Evolutionary conservation across 2,888 invertebrate species (phyloP).

Genomic region (Phaonia tiefii): DNA sequence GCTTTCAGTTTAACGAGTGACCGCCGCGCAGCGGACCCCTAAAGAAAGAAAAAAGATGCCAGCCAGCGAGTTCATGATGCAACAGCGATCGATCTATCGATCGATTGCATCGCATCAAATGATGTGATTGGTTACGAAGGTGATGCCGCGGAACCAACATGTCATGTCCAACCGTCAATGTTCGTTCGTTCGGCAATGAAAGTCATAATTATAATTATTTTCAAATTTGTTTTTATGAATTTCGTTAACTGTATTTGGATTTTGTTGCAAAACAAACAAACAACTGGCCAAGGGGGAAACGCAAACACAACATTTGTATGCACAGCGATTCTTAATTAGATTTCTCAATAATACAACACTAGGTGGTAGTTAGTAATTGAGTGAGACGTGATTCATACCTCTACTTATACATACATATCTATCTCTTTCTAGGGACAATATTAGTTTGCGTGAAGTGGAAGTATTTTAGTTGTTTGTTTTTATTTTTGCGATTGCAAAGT

Average conservation of each 20-base stretch:
- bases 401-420: no score
- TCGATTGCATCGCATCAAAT: constrained; percentile 37
- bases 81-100: constrained; percentile 29
- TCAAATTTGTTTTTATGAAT: constrained; percentile 35
- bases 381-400: no score
- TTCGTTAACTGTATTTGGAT: constrained; percentile 47
- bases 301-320: constrained; percentile 38
- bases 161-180: not conserved
- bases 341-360: not conserved
- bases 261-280: constrained; percentile 50
- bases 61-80: constrained; percentile 29
- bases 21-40: not conserved
- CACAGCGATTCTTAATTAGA: constrained; percentile 54
- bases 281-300: constrained; percentile 22
- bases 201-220: constrained; percentile 42
- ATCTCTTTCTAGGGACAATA: no score
- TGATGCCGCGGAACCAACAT: no score
- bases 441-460: no score
- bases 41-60: no score
- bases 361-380: no score
- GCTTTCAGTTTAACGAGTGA: constrained; percentile 37
- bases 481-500: no score
- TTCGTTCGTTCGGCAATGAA: constrained; percentile 7
- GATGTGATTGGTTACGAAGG: no score
- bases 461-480: no score